These are phyloP conservation scores for Drosophila asahinai DNA, from an alignment of 1,140 invertebrate genomes.

Conservation along the genomic window DNA sequence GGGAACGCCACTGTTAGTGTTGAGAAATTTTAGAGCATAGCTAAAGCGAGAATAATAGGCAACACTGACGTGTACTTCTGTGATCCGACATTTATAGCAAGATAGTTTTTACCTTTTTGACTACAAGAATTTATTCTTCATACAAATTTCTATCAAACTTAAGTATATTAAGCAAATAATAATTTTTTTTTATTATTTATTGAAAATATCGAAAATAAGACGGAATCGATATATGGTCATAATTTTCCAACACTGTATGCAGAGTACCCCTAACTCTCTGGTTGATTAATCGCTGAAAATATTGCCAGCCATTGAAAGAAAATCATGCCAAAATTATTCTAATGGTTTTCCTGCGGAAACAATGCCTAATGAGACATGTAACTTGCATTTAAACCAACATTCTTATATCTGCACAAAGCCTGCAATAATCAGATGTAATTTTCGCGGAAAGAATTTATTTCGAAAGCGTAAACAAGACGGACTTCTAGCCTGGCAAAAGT, in stretches of 20 bases:
- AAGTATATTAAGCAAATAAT: no score
- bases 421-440: constrained; percentile 8
- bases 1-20: constrained; percentile 39
- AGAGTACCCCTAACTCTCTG: constrained; percentile 17
- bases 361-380: constrained; percentile 50
- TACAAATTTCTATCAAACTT: no score
- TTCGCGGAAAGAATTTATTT: constrained; percentile 35
- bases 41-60: not conserved
- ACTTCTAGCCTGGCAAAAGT: constrained; percentile 28
- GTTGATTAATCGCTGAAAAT: constrained; percentile 44
- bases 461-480: constrained; percentile 29
- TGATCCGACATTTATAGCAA: not conserved
- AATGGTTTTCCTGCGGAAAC: constrained; percentile 27
- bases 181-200: not conserved
- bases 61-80: constrained; percentile 8
- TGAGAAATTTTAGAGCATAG: constrained; percentile 3
- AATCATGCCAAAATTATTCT: constrained; percentile 49
- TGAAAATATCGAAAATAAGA: not conserved
- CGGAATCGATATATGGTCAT: not conserved
- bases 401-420: constrained; percentile 18
- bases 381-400: constrained; percentile 40
- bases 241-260: not conserved
- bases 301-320: constrained; percentile 45
- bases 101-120: not conserved
- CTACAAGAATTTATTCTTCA: no score